phyloP scores from a whole-genome alignment of 2,797 vertebrate genomes.

The Oreochromis mossambicus region DNA sequence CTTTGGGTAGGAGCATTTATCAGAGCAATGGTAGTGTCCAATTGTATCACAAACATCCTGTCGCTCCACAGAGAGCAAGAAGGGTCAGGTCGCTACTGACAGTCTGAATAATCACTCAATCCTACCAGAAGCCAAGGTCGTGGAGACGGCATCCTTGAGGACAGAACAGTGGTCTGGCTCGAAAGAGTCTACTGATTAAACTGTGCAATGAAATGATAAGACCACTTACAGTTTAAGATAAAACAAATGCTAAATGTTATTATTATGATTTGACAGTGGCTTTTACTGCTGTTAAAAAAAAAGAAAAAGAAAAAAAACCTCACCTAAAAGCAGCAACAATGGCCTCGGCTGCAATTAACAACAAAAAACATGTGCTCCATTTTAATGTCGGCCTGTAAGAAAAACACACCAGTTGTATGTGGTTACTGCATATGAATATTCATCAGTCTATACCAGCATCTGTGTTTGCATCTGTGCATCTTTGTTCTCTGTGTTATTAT shows the following conservation, averaged over 20 bases:
- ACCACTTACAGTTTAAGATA: not conserved
- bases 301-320: not conserved
- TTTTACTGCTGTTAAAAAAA: not conserved
- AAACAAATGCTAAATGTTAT: not conserved
- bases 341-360: not conserved
- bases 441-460: constrained; percentile 18
- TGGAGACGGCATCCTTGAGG: constrained; percentile 4
- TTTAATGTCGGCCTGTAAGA: not conserved
- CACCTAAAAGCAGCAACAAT: not conserved
- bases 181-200: not conserved
- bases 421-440: constrained; percentile 28
- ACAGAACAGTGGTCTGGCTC: not conserved
- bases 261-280: not conserved
- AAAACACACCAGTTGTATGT: not conserved
- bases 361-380: not conserved
- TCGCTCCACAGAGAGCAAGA: constrained; percentile 18
- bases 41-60: constrained; percentile 46
- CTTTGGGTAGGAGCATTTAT: constrained; percentile 47
- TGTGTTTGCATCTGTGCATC: constrained; percentile 38
- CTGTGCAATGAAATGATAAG: not conserved
- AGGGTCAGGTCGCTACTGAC: constrained; percentile 48
- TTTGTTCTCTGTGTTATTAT: constrained; percentile 37
- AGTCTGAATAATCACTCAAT: constrained; percentile 58
- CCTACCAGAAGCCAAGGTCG: constrained; percentile 57
- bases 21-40: constrained; percentile 36